Percentiles rank a stretch among this genome's conserved stretches.
These are phyloP conservation scores for Heliconius cydno DNA, from an alignment of 2,888 invertebrate genomes.

Conservation along the genomic window DNA sequence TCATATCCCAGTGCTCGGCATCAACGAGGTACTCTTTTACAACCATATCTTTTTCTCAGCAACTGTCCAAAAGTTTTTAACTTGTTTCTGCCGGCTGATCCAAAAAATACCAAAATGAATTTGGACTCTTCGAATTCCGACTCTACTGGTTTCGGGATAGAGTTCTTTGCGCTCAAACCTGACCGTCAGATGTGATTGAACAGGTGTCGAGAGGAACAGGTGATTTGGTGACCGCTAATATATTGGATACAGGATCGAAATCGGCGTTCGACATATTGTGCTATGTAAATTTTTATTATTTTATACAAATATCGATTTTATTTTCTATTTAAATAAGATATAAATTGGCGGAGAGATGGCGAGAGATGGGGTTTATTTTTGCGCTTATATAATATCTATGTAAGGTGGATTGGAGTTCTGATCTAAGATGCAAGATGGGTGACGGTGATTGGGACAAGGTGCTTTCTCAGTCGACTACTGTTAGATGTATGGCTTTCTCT, in stretches of 20 bases:
- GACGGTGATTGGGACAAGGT: conserved; percentile 34
- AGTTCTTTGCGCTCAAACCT: conserved; percentile 50
- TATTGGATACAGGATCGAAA: conserved; percentile 75
- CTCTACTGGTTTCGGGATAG: conserved; percentile 43
- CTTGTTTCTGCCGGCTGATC: conserved; percentile 62
- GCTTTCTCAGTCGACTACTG: conserved; percentile 27
- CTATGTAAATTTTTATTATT: conserved; percentile 55
- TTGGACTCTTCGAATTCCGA: conserved; percentile 39
- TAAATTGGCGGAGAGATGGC: conserved; percentile 46
- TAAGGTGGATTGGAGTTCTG: conserved; percentile 52
- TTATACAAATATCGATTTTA: conserved; percentile 42
- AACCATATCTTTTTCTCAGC: conserved; percentile 55
- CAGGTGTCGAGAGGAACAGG: conserved; percentile 79
- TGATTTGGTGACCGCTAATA: conserved; percentile 79
- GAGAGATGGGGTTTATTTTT: conserved; percentile 64
- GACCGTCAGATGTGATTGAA: conserved; percentile 78
- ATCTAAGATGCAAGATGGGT: conserved; percentile 36
- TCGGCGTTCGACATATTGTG: conserved; percentile 72
- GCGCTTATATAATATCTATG: conserved; percentile 54
- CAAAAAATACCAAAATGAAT: conserved; percentile 51
- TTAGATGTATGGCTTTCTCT: conserved; percentile 26
- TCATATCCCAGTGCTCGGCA: conserved; percentile 42
- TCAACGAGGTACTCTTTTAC: conserved; percentile 47
- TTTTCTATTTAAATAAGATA: conserved; percentile 39
- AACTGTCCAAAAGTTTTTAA: conserved; percentile 63